Evolutionary conservation across 1,140 invertebrate genomes (phyloP), one percentile per base, ranked within the genome.

Genomic region (Atta texana): DNA sequence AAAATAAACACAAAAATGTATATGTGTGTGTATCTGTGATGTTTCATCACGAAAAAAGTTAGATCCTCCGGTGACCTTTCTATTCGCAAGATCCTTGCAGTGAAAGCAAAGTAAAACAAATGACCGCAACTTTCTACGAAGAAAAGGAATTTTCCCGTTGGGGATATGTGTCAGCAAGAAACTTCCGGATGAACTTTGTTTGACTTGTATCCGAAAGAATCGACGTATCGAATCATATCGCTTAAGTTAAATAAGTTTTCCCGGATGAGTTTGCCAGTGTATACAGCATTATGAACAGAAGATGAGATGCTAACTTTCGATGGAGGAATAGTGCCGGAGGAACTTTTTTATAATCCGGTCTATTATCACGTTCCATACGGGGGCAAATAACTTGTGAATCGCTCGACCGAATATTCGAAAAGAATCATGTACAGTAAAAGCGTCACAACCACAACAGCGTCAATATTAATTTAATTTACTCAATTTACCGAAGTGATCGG

Each of bases 221-320:
- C 88, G 89, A 92, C 87, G 87, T 92, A 92, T 92, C 89, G 89
- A 91, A 91, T 91, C 87, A 87, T 92, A 92, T 90, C 89, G 89
- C 89, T 92, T 87, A 88, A 92, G 86, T 92, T 92, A 89, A 93
- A 92, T 86, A 92, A 93, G 87, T 91, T 93, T 88, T 24, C 66
- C 53, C 59, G 31, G 49, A 87, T 82, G 82, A 85, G 75, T 24
- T 18, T 57, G 61, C 87, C 81, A 64, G 69, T 90, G 87, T 81
- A 77, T 31, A 57, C 44, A 8, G 53, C 18, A 5, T 66, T 12
- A 82, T 34, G 59, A 86, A 55, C 28, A 28, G 24, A 39, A 28
- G 16, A 61, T 51, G 59, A 74, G 76, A 74, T 39, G 39, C 24
- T 12, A 59, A 61, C 51, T 86, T 64, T 64, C 12, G 21, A 85